Conservation (phyloP, 2,797 vertebrate species). For the Clarias laeviceps region DNA sequence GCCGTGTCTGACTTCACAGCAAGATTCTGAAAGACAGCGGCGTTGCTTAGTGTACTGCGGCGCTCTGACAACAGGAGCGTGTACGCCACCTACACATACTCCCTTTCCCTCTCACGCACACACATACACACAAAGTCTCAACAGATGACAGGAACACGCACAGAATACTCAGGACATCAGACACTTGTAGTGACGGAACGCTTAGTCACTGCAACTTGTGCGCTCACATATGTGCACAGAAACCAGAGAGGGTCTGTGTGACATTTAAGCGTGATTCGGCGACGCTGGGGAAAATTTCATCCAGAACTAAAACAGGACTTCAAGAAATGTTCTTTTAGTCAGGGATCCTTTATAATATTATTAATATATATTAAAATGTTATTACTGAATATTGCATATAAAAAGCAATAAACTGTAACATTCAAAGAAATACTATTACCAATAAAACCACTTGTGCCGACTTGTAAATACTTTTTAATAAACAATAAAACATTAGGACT, state of each 20-base stretch:
- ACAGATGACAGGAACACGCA: constrained; percentile 28
- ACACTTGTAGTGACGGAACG: constrained; percentile 1
- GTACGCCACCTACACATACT: constrained; percentile 23
- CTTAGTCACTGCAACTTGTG: constrained; percentile 43
- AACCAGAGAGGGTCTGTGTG: neutral
- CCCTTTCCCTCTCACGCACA: neutral
- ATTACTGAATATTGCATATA: no score
- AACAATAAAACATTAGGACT: neutral
- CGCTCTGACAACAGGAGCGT: constrained; percentile 17
- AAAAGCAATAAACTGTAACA: neutral
- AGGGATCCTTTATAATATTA: neutral
- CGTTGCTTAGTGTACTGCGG: constrained; percentile 17
- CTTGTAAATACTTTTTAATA: neutral
- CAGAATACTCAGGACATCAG: constrained; percentile 16
- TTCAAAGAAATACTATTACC: neutral
- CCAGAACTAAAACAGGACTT: neutral
- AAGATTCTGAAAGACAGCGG: constrained; percentile 26
- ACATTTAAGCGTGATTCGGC: neutral
- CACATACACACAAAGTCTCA: constrained; percentile 2
- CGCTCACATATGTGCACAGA: constrained; percentile 25
- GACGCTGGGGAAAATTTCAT: neutral
- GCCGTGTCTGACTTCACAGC: constrained; percentile 33
- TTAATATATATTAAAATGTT: no score
- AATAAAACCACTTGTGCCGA: neutral
- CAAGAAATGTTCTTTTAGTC: neutral